Conservation (phyloP, 2,888 invertebrate species). For the Electrophaes corylata region DNA sequence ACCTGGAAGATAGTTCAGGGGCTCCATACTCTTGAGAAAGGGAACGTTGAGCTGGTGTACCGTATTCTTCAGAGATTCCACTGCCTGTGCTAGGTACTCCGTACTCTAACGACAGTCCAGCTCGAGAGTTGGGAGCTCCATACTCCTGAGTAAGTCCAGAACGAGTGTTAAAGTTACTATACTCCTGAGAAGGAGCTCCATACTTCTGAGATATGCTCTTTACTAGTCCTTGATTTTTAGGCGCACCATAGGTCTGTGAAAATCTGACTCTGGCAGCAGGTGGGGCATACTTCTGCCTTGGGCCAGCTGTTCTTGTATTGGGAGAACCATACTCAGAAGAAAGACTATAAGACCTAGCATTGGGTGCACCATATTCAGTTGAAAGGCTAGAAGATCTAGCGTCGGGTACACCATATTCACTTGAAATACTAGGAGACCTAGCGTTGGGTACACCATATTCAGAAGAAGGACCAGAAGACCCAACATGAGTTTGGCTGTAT, state of each 20-base stretch:
- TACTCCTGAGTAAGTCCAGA: constrained; percentile 48
- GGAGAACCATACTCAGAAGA: constrained; percentile 14
- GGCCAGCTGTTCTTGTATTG: constrained; percentile 16
- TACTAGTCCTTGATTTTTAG: constrained; percentile 22
- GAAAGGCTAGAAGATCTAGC: constrained; percentile 6
- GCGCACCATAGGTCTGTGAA: constrained; percentile 39
- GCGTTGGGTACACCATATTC: constrained; percentile 36
- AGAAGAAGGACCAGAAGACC: constrained; percentile 29
- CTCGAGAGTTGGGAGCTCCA: constrained; percentile 44
- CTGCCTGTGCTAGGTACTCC: constrained; percentile 18
- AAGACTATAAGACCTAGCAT: neutral
- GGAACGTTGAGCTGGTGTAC: constrained; percentile 22
- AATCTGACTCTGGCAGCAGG: constrained; percentile 29
- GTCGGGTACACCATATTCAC: constrained; percentile 11
- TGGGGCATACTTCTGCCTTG: constrained; percentile 30
- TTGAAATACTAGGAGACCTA: constrained; percentile 32
- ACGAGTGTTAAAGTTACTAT: constrained; percentile 42
- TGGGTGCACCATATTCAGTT: constrained; percentile 17
- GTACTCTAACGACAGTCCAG: constrained; percentile 44
- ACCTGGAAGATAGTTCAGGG: constrained; percentile 29
- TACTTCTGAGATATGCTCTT: constrained; percentile 26
- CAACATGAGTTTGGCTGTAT: constrained; percentile 11
- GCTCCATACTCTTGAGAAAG: constrained; percentile 37
- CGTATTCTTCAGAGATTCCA: constrained; percentile 24
- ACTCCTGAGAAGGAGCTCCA: constrained; percentile 36